Base-by-base conservation (phyloP, 1,140 invertebrate species). In the Cotesia vestalis region DNA sequence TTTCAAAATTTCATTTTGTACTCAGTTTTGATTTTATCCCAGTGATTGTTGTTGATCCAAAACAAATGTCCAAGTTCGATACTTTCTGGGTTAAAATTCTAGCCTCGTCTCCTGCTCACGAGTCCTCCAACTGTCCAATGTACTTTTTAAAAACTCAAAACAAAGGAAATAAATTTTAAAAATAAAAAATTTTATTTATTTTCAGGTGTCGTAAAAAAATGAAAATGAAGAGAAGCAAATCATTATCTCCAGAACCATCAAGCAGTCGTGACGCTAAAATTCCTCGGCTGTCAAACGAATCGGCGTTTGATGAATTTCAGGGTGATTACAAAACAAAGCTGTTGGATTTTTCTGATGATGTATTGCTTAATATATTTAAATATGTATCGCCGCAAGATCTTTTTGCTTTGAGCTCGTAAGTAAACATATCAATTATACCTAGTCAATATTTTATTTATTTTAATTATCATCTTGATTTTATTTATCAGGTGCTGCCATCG, bases 301-400 rank as follows among this genome's bases (percentile, higher is more conserved):
- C 69, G 53, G 1, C n/a, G 46, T 4, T 35, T 6, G 57, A 73
- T 52, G 62, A n/a, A 11, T 12, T 73, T 34, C 17, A 35, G 4
- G 46, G 38, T 34, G 4, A 52, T 38, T 8, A 6, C 5, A 57
- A 52, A 57, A 72, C 63, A 53, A 60, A 27, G 46, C 73, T 86
- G 14, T 72, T 86, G 9, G 76, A 81, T 66, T 84, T 89, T 62
- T 88, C 88, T 5, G 87, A 89, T 76, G 89, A 89, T 78, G 78
- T 89, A 46, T 78, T 89, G 12, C 80, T 88, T 69, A 84, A 89
- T 75, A 89, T 89, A 74, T 84, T 89, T 61, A 87, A 88, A 72
- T 83, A 85, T 80, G 76, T 89, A 46, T 76, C 83, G 75, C 84
- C 87, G 1, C 81, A 84, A 66, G 87, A 89, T 76, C 82, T 89